Evolutionary conservation across 1,140 invertebrate genomes (phyloP), one percentile per base, ranked within the genome.

Genomic region (Wasmannia auropunctata): DNA sequence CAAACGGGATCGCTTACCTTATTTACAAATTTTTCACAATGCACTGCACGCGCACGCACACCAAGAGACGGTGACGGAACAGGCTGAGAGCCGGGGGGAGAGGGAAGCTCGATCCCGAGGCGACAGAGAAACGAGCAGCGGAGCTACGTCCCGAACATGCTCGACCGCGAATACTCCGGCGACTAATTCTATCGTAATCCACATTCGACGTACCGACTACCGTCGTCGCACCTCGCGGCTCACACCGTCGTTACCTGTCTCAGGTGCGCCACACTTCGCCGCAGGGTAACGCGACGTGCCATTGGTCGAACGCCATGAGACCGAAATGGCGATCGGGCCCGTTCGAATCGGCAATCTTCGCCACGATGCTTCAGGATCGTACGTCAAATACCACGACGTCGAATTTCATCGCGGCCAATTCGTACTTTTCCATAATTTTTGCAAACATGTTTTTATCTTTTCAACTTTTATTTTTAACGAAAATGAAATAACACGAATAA

Each of bases 101-200:
- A 37, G 49, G 51, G 31, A 70, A 25, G 19, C 84, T 75, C 54
- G 79, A n/a, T 34, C 51, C 56, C 67, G 67, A 83, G 79, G 25
- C 51, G 25, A 72, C 74, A 80, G 86, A 91, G 90, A 91, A 37
- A 70, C 65, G 34, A 89, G 70, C 85, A 75, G 63, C 79, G 14
- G 40, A 74, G 85, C 77, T 89, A 92, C 86, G 92, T 90, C 85
- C 91, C 92, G 91, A 92, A 92, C 94, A 94, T 94, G 91, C 92
- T 94, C 93, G 91, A 94, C 91, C 93, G 93, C 86, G 92, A 92
- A 92, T 92, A 91, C 93, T 90, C 92, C 91, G 91, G 89, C 91
- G 89, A 92, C 93, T 92, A 85, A 79, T 83, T 84, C 72, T 88
- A 77, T 84, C 67, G 72, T 69, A 16, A 43, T 43, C 63, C 37